Evolutionary conservation across 35 echinoderm and acorn worm genomes (phyloP).

Genomic region (Amphiura filiformis): DNA sequence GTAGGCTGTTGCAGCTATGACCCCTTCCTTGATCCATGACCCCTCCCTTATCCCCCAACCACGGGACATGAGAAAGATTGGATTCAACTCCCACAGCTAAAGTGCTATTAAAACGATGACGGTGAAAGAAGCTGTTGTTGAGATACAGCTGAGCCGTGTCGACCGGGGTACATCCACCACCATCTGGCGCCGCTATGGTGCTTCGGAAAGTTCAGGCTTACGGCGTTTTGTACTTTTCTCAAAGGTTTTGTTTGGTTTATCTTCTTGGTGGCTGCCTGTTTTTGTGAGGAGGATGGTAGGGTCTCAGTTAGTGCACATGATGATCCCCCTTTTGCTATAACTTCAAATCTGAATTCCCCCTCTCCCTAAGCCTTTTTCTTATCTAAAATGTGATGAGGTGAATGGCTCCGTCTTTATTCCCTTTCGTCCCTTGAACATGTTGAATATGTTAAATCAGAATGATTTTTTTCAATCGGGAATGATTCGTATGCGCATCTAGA

Average conservation of each 20-base stretch:
- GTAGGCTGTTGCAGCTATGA: background rate
- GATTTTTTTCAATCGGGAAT: no score
- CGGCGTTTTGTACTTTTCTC: background rate
- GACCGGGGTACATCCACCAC: background rate
- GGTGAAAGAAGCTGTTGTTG: constrained; percentile 5
- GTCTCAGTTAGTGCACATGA: no score
- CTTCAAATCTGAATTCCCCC: no score
- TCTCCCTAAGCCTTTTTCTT: no score
- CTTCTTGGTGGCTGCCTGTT: background rate
- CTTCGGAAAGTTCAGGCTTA: background rate
- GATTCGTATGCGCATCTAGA: no score
- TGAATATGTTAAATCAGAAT: no score
- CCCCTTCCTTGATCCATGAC: background rate
- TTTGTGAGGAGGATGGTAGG: no score
- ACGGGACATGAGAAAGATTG: background rate
- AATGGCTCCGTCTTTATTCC: no score
- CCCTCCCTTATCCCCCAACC: background rate
- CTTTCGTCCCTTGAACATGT: no score
- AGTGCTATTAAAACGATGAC: constrained; percentile 6
- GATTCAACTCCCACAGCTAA: background rate
- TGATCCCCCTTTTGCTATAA: no score
- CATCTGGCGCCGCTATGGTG: background rate
- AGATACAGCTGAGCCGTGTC: background rate
- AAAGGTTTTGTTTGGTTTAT: background rate
- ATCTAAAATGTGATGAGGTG: no score